Conservation (phyloP, 2,888 invertebrate genomes). For the Neocrepidodera transversa region DNA sequence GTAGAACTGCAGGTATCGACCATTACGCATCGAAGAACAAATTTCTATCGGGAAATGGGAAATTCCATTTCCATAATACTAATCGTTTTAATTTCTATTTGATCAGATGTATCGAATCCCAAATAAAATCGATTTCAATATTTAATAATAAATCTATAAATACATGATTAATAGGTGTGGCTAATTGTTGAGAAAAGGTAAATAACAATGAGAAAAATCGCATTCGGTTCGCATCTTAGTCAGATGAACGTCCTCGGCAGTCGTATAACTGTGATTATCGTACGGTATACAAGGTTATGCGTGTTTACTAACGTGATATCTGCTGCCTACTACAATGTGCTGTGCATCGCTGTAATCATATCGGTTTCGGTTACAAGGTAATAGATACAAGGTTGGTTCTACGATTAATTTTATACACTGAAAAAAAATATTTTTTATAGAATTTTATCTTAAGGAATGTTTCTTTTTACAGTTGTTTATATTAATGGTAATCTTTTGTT, state of each 20-base stretch:
- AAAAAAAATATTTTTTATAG: too few relatives aligned
- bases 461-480: too few relatives aligned
- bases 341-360: constrained; percentile 16
- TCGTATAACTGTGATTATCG: constrained; percentile 29
- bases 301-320: constrained; percentile 32
- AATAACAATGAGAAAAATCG: not conserved
- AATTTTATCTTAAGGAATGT: too few relatives aligned
- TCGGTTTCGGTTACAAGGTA: constrained; percentile 23
- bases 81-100: constrained; percentile 14
- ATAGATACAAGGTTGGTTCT: constrained; percentile 18
- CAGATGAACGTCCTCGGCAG: constrained; percentile 19
- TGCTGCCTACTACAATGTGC: constrained; percentile 22
- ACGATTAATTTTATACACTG: too few relatives aligned
- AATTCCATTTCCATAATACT: constrained; percentile 16
- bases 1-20: constrained; percentile 19
- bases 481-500: too few relatives aligned
- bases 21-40: constrained; percentile 26
- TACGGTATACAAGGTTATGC: constrained; percentile 28
- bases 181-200: too few relatives aligned
- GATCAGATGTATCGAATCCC: not conserved
- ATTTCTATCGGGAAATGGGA: constrained; percentile 20
- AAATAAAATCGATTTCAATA: too few relatives aligned
- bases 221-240: constrained; percentile 4
- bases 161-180: not conserved
- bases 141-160: too few relatives aligned